Conservation (phyloP, 2,797 vertebrate genomes). For the Merluccius polli region DNA sequence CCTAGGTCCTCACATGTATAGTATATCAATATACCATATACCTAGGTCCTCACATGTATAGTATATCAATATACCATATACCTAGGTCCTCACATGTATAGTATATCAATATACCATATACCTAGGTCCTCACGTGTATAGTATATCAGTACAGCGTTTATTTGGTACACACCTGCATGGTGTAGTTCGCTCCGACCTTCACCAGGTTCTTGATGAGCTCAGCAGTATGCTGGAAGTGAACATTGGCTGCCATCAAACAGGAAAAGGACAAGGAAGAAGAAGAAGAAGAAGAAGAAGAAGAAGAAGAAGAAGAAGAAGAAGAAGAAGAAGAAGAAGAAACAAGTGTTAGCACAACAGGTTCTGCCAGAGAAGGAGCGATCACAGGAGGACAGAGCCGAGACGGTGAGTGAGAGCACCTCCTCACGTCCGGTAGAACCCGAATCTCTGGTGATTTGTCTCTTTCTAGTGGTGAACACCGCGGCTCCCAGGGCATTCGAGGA, state of each 20-base stretch:
- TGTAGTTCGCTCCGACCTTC: conserved; percentile 93
- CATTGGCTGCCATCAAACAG: conserved; percentile 77
- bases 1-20: neutral
- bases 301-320: too few relatives aligned
- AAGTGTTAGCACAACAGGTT: conserved; percentile 43
- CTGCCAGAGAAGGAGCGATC: conserved; percentile 22
- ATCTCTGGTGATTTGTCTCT: conserved; percentile 18
- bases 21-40: too few relatives aligned
- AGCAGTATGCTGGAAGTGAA: conserved; percentile 96
- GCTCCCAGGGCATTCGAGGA: conserved; percentile 36
- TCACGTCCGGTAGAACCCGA: conserved; percentile 20
- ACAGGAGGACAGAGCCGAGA: conserved; percentile 15
- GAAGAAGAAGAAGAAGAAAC: conserved; percentile 49
- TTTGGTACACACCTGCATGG: conserved; percentile 82
- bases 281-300: too few relatives aligned
- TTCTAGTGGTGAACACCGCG: conserved; percentile 19
- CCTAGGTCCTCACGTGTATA: neutral
- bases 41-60: too few relatives aligned
- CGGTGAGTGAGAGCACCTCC: conserved; percentile 25
- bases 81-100: neutral
- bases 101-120: neutral
- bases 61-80: too few relatives aligned
- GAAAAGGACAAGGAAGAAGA: too few relatives aligned
- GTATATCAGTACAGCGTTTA: neutral
- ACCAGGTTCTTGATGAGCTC: conserved; percentile 94